Percentiles rank a stretch among this genome's conserved stretches.
Evolutionary conservation across 35 echinoderm and acorn worm species (phyloP).

Genomic region (Apostichopus parvimensis): DNA sequence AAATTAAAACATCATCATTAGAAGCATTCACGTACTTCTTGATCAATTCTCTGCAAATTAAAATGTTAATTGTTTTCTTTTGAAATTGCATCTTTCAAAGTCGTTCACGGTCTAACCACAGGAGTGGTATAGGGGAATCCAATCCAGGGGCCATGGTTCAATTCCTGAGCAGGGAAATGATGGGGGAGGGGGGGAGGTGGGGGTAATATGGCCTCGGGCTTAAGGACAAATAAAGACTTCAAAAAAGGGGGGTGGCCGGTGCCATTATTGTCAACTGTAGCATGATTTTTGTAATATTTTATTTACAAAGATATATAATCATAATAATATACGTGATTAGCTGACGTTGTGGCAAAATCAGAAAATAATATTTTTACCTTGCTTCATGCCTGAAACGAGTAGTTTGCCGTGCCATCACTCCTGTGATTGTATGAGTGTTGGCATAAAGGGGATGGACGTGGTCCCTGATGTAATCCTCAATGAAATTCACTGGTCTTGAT

Average conservation of each 20-base stretch:
- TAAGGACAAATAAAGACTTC: no score
- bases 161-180: no score
- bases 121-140: background rate
- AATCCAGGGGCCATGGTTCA: no score
- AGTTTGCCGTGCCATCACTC: slow-evolving; percentile 87
- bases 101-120: background rate
- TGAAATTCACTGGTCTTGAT: slow-evolving; percentile 79
- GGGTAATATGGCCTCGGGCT: no score
- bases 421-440: slow-evolving; percentile 94
- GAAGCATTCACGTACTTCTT: slow-evolving; percentile 81
- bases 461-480: slow-evolving; percentile 94
- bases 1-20: slow-evolving; percentile 82
- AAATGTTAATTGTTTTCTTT: background rate
- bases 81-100: background rate
- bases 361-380: slow-evolving; percentile 51
- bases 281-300: no score
- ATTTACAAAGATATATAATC: no score
- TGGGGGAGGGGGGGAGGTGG: no score
- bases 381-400: slow-evolving; percentile 88
- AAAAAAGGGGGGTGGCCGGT: no score
- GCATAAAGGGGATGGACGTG: slow-evolving; percentile 90
- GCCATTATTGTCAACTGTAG: no score
- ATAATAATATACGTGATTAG: no score
- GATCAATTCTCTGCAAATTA: slow-evolving; percentile 74
- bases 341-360: no score